Conservation (phyloP, 2,113 vertebrate genomes). For the Ploceus nigricollis region DNA sequence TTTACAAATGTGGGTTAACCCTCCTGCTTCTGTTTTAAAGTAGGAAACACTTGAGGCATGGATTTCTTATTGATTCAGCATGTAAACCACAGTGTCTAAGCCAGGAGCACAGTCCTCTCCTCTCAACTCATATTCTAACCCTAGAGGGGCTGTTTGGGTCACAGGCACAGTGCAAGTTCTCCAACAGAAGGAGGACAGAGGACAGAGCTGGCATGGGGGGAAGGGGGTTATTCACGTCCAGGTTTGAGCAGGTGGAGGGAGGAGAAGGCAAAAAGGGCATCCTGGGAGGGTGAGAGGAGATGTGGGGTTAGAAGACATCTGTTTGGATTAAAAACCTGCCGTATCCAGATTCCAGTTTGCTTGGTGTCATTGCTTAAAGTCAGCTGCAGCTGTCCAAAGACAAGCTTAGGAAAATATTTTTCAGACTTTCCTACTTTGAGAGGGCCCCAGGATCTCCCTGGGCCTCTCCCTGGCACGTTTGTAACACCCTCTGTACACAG, state of each 20-base stretch:
- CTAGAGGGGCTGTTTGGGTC: not conserved
- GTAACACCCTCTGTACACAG: conserved; percentile 47
- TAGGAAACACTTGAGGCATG: not conserved
- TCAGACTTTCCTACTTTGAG: conserved; percentile 63
- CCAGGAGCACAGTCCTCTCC: not conserved
- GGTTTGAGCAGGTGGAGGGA: not conserved
- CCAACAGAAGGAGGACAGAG: no score
- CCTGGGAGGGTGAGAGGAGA: not conserved
- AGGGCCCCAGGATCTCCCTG: conserved; percentile 61
- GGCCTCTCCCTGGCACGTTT: conserved; percentile 63
- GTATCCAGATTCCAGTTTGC: conserved; percentile 27
- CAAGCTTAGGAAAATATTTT: conserved; percentile 68
- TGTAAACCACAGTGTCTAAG: not conserved
- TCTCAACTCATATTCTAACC: not conserved
- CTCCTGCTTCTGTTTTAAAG: not conserved
- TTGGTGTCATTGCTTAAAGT: conserved; percentile 53
- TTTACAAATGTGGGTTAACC: not conserved
- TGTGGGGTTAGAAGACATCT: conserved; percentile 23
- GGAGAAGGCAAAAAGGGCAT: not conserved
- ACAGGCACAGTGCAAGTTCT: not conserved
- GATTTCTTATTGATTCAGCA: not conserved
- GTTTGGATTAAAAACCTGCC: conserved; percentile 33
- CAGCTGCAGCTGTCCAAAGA: conserved; percentile 59
- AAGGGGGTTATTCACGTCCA: not conserved
- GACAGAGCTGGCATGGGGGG: not conserved